A percentile compares a stretch with the other conserved stretches of the same genome.
phyloP scores from a whole-genome alignment of 2,797 vertebrate genomes.

The Pteronotus mesoamericanus region DNA sequence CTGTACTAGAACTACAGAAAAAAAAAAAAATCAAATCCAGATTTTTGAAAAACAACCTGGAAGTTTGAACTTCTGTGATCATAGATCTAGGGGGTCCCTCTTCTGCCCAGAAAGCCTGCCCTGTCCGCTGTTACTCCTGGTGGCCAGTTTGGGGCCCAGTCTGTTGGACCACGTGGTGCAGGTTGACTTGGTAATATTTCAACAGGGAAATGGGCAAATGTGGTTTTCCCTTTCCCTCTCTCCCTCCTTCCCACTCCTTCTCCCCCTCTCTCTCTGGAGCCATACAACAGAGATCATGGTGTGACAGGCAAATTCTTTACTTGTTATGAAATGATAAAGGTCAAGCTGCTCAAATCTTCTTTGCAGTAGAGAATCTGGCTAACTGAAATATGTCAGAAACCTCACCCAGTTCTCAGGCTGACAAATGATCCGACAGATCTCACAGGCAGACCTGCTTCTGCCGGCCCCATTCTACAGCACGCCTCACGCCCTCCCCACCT shows the following conservation, averaged over 20 bases:
- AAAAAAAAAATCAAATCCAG: neutral
- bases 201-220: neutral
- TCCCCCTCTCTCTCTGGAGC: neutral
- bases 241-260: neutral
- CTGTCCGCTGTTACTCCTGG: neutral
- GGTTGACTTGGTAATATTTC: slow-evolving; percentile 45
- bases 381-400: slow-evolving; percentile 24
- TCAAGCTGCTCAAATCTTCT: slow-evolving; percentile 51
- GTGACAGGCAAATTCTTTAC: slow-evolving; percentile 33
- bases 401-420: neutral
- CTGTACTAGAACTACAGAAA: neutral
- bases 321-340: slow-evolving; percentile 58
- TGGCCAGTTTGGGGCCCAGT: neutral
- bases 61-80: neutral
- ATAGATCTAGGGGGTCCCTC: too few relatives aligned
- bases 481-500: accelerated
- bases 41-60: neutral
- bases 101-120: neutral
- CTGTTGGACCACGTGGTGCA: accelerated
- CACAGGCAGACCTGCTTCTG: neutral
- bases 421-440: slow-evolving; percentile 33
- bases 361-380: slow-evolving; percentile 48
- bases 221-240: neutral
- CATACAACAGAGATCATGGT: neutral
- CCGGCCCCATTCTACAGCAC: neutral